Evolutionary conservation across 1,140 invertebrate genomes (phyloP), one percentile per base, ranked within the genome.

Genomic region (Zaprionus tsacasi): DNA sequence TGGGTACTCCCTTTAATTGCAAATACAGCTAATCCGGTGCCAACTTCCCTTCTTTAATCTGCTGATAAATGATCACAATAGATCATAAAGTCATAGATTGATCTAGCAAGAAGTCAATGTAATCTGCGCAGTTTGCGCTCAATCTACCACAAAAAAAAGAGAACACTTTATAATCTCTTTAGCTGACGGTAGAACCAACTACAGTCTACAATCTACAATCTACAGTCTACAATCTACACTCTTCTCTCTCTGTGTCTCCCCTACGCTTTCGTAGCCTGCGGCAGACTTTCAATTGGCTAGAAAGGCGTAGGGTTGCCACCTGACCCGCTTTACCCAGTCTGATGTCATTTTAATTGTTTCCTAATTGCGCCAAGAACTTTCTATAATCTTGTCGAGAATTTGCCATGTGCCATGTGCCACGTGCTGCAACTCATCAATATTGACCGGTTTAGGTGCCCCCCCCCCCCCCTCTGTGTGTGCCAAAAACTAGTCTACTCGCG

Each of bases 401-500:
- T 21, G 21, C 21, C 75, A 58, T 45, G 30, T 65, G 30, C 40
- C 33, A 15, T 54, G 8, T 21, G 56, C 56, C 56, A 58, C 57
- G 38, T 59, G 57, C 57, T 38, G 57, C 57, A 63, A 52, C 63
- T 65, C 63, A 65, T 58, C 50, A 55, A 65, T 65, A 64, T 21
- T 54, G 63, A 65, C 27, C 25, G 27, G 52, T 55, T 66, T 66
- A 40, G 30, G 35, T 6, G 3, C 40, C 40, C 12, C 17, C 48
- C 4, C 35, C 21, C 25, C 48, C 48, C 45, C 48, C 30, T 38
- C 10, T 6, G 40, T 66, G 54, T 66, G 63, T 79, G 83, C 81
- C 78, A 78, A 88, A 82, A 76, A 89, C 85, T 89, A 89, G 85
- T 89, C 86, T 79, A 89, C 65, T 76, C 75, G 80, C 79, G 65